Evolutionary conservation across 2,888 invertebrate species (phyloP), one percentile per base, ranked within the genome.

Genomic region (Lasioglossum lativentre): DNA sequence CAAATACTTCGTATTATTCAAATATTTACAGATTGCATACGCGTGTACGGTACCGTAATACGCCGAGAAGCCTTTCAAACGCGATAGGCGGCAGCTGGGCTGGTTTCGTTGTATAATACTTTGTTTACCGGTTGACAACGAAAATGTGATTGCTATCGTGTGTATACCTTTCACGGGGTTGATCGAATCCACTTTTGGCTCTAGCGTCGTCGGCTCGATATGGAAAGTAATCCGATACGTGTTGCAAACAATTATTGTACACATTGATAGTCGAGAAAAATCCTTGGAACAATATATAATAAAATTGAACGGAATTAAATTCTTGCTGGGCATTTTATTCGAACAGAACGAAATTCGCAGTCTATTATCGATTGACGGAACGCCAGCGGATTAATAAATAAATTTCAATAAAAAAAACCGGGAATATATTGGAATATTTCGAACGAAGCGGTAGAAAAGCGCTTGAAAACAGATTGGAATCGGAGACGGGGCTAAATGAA

Each of bases 1-100:
- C 81, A 77, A 74, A 78, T 75, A 75, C 70, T 70, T 75, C 30
- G 52, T n/a, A 38, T 74, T 34, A 59, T 42, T 70, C 78, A 82
- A 78, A 78, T 56, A 70, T 84, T 82, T 73, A 47, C 72, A 30
- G 66, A 76, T 73, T 47, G 19, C n/a, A 16, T n/a, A n/a, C 30
- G 27, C 56, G 27, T 34, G 30, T 45, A 19, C 73, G 23, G 27
- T 23, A 30, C 4, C n/a, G 52, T 40, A 52, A 66, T 27, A 66
- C 66, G 34, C 19, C 16, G 30, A 27, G 34, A 47, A 34, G 45
- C 45, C 42, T 70, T 71, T 76, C 45, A 45, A 82, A 72, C 59
- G 40, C 38, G 47, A 70, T 47, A 45, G 59, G 2, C 34, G n/a
- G 14, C 47, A 42, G 71, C 16, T 30, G 23, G 34, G 27, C 52